Percentiles rank a stretch among this genome's conserved stretches.
These are phyloP conservation scores for Meloidogyne hapla DNA, from an alignment of 1,140 invertebrate species.

Conservation along the genomic window DNA sequence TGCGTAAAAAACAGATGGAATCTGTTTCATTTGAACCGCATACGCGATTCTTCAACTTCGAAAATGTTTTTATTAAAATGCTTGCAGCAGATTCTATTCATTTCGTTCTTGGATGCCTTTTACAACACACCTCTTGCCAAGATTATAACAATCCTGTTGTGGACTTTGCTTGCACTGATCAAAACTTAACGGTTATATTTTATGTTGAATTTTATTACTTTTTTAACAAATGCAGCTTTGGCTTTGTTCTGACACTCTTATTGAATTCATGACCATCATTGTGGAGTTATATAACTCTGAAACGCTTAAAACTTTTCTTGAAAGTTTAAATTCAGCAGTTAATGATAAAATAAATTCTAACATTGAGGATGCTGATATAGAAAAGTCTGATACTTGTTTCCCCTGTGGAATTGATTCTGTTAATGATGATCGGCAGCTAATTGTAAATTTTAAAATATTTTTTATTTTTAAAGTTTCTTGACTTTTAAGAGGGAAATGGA, in stretches of 20 bases:
- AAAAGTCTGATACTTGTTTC: not conserved
- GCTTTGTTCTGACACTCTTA: constrained; percentile 48
- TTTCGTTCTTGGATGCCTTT: constrained; percentile 20
- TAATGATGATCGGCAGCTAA: constrained; percentile 25
- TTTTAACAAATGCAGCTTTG: constrained; percentile 35
- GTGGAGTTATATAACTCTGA: constrained; percentile 44
- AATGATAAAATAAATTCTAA: not conserved
- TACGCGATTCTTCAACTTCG: not conserved
- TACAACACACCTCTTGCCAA: not conserved
- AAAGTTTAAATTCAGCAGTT: not conserved
- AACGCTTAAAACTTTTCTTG: constrained; percentile 8
- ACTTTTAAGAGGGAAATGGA: constrained; percentile 38
- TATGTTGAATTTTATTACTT: not conserved
- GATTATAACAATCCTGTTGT: constrained; percentile 6
- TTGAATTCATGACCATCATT: constrained; percentile 45
- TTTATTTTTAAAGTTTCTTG: not conserved
- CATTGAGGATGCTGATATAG: not conserved
- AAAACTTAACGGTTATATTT: constrained; percentile 27
- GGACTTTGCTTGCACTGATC: constrained; percentile 31
- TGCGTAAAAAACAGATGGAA: constrained; percentile 40
- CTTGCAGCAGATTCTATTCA: constrained; percentile 37
- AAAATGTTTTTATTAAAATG: constrained; percentile 36
- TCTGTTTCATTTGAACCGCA: constrained; percentile 14
- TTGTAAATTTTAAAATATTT: constrained; percentile 18
- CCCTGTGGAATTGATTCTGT: constrained; percentile 11